Conservation (phyloP, 1,140 invertebrate species). For the Eurosta solidaginis region DNA sequence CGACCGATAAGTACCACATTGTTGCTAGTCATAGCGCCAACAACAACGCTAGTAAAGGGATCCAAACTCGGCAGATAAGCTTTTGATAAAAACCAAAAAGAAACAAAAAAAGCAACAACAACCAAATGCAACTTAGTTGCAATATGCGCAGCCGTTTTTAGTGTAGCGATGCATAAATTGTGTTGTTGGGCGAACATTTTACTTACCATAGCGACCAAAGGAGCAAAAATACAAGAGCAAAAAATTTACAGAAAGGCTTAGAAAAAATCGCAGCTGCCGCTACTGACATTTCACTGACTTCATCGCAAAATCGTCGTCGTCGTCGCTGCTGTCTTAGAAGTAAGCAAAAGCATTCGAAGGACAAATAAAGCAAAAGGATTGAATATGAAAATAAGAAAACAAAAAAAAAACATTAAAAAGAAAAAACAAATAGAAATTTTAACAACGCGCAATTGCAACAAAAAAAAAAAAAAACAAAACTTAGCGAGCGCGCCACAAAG, state of each 20-base stretch:
- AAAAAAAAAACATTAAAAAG: neutral
- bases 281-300: constrained; percentile 4
- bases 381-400: neutral
- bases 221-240: neutral
- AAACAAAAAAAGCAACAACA: too few relatives aligned
- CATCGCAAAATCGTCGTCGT: neutral
- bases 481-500: too few relatives aligned
- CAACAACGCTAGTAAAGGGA: neutral
- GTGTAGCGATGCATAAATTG: constrained; percentile 11
- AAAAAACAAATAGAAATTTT: constrained; percentile 8
- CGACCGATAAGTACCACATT: neutral
- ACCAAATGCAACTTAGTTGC: constrained; percentile 8
- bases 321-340: neutral
- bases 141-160: neutral
- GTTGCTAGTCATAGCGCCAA: neutral
- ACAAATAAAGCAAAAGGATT: neutral
- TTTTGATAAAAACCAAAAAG: neutral
- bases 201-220: too few relatives aligned
- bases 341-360: neutral
- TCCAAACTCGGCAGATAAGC: neutral
- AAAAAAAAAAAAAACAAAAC: neutral
- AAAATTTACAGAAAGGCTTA: neutral
- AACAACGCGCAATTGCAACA: neutral
- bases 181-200: constrained; percentile 23
- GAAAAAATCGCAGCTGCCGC: constrained; percentile 7